Conservation (phyloP, 1,140 invertebrate genomes). For the Cataglyphis hispanica region DNA sequence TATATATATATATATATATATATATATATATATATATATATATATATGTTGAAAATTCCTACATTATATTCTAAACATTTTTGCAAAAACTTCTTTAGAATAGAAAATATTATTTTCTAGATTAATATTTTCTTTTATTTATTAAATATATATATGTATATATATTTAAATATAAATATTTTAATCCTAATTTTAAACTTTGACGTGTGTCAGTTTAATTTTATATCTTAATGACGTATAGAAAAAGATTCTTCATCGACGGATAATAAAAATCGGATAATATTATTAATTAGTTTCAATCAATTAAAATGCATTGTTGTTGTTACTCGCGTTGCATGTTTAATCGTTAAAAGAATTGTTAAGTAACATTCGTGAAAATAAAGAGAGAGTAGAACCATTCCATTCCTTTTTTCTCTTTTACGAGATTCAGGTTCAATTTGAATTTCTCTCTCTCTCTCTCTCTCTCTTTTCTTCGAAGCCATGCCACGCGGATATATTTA, state of each 20-base stretch:
- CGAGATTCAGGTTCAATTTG: constrained; percentile 25
- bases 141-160: too few relatives aligned
- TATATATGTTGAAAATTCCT: background rate
- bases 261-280: background rate
- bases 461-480: constrained; percentile 5
- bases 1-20: too few relatives aligned
- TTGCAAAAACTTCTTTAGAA: background rate
- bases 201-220: background rate
- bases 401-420: constrained; percentile 4
- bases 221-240: background rate
- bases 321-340: constrained; percentile 19
- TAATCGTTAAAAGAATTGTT: constrained; percentile 33
- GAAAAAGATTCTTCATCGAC: background rate
- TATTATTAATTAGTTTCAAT: background rate
- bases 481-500: constrained; percentile 77
- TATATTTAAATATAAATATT: background rate
- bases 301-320: background rate
- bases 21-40: too few relatives aligned
- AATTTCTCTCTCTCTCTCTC: constrained; percentile 23
- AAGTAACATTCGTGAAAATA: constrained; percentile 38
- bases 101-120: constrained; percentile 1
- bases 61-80: background rate
- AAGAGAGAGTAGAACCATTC: constrained; percentile 22
- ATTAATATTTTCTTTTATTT: background rate
- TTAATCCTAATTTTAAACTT: background rate